phyloP scores from a whole-genome alignment of 2,113 vertebrate genomes.

The Hassar affinis region DNA sequence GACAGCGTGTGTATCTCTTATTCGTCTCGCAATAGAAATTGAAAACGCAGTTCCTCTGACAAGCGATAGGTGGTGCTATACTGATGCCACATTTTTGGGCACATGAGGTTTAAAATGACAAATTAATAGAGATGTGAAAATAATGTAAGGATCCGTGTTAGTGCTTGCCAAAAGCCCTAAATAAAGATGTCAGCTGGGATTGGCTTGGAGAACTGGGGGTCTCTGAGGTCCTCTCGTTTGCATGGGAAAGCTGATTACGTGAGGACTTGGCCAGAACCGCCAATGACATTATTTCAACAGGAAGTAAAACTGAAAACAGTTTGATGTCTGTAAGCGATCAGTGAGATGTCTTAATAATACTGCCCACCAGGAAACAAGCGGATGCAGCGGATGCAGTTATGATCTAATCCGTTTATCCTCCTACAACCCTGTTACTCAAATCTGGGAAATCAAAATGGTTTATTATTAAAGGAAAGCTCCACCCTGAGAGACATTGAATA shows the following conservation, averaged over 20 bases:
- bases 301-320: constrained; percentile 8
- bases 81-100: not conserved
- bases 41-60: not conserved
- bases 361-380: not conserved
- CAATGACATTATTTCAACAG: constrained; percentile 17
- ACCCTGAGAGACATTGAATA: not conserved
- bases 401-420: not conserved
- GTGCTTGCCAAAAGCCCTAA: not conserved
- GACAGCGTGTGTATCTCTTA: not conserved
- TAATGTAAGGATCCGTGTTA: not conserved
- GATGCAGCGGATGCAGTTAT: not conserved
- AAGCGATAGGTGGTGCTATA: constrained; percentile 9
- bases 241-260: constrained; percentile 20
- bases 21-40: too few relatives aligned
- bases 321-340: not conserved
- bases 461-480: not conserved
- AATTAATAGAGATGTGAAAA: not conserved
- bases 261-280: not conserved
- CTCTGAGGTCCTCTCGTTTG: not conserved
- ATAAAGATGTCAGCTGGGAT: not conserved
- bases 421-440: not conserved
- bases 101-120: not conserved
- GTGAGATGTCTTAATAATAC: not conserved
- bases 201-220: not conserved
- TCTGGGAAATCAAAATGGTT: not conserved